Evolutionary conservation across 1,140 invertebrate species (phyloP).

Genomic region (Drosophila pseudoananassae): DNA sequence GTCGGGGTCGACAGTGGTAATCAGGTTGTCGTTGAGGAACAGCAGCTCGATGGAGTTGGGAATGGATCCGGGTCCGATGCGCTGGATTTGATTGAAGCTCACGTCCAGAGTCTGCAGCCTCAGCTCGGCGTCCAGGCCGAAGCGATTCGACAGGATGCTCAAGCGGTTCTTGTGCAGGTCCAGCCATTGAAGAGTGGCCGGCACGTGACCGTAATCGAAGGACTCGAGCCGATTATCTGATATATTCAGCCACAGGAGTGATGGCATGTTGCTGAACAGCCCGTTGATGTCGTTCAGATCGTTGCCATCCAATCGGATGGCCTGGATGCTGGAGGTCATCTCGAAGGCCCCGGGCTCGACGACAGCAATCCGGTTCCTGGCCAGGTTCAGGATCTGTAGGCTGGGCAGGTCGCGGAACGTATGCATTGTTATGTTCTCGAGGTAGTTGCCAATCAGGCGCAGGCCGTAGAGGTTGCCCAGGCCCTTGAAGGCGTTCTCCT

Average conservation of each 20-base stretch:
- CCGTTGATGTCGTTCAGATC: slow-evolving; percentile 93
- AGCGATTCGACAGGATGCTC: slow-evolving; percentile 91
- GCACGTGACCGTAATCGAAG: slow-evolving; percentile 95
- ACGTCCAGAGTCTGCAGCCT: slow-evolving; percentile 91
- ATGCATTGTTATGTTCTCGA: slow-evolving; percentile 93
- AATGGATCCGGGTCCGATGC: slow-evolving; percentile 88
- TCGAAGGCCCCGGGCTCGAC: slow-evolving; percentile 94
- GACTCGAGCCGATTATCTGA: slow-evolving; percentile 95
- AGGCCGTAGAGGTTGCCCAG: slow-evolving; percentile 92
- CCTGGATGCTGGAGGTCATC: slow-evolving; percentile 91
- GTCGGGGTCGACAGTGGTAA: slow-evolving; percentile 90
- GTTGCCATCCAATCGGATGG: slow-evolving; percentile 94
- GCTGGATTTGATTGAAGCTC: slow-evolving; percentile 92
- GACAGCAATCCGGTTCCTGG: slow-evolving; percentile 91
- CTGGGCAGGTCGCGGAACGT: slow-evolving; percentile 92
- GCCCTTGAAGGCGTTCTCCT: slow-evolving; percentile 92
- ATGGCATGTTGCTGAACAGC: slow-evolving; percentile 92
- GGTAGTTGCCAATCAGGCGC: slow-evolving; percentile 93
- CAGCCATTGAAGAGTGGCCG: slow-evolving; percentile 92
- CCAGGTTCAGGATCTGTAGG: slow-evolving; percentile 94
- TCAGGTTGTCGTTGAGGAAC: slow-evolving; percentile 93
- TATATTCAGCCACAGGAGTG: slow-evolving; percentile 94
- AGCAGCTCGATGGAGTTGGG: slow-evolving; percentile 91
- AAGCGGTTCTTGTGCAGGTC: slow-evolving; percentile 96
- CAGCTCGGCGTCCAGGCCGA: slow-evolving; percentile 88